phyloP scores from a whole-genome alignment of 2,113 vertebrate species.

The Heterotilapia buettikoferi region DNA sequence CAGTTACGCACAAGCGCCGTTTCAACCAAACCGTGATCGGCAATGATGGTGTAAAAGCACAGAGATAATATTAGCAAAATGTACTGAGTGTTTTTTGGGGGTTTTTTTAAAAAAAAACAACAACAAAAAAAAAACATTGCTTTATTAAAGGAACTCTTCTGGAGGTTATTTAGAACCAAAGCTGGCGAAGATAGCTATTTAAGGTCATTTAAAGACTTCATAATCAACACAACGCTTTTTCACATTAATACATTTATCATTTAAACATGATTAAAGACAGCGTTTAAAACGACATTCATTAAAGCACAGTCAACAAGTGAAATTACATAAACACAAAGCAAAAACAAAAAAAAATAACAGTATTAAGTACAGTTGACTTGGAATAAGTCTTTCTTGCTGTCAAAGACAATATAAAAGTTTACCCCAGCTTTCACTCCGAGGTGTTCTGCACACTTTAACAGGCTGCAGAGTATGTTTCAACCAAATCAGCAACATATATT shows the following conservation, averaged over 20 bases:
- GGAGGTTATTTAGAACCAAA: not conserved
- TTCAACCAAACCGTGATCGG: not conserved
- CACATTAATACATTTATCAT: not conserved
- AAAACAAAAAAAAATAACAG: not conserved
- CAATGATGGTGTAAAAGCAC: not conserved
- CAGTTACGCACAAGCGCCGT: not conserved
- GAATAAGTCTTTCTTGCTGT: not conserved
- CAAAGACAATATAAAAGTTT: not conserved
- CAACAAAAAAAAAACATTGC: not conserved
- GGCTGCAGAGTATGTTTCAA: slow-evolving; percentile 50
- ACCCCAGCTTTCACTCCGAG: not conserved
- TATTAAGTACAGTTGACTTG: not conserved
- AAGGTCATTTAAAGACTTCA: not conserved
- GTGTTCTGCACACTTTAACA: slow-evolving; percentile 3
- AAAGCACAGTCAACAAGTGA: not conserved
- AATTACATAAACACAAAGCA: not conserved
- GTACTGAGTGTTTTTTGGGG: not conserved
- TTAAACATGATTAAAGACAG: not conserved
- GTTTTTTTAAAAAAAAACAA: not conserved
- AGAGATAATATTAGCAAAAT: not conserved
- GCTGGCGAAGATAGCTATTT: accelerated
- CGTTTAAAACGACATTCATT: not conserved
- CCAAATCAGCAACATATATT: slow-evolving; percentile 74
- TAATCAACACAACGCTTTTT: not conserved
- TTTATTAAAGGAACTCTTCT: not conserved